Base-by-base conservation (phyloP, 1,140 invertebrate genomes). In the Eriocheir sinensis region DNA sequence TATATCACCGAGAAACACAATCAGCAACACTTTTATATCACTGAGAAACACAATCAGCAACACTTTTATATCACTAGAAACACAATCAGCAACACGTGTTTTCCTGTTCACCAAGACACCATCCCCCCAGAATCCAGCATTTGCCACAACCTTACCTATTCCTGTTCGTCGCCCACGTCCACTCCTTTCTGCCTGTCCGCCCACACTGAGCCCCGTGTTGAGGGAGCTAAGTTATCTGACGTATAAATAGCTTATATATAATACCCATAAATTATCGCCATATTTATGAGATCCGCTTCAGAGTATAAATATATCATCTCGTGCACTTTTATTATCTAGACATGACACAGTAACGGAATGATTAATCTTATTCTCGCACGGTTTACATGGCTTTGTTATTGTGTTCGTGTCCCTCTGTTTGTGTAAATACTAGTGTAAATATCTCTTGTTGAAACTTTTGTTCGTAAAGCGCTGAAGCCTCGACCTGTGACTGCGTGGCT, bases 181-280 rank as follows among this genome's bases (percentile, higher is more conserved):
- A 85, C 3, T 85, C 21, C 38, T 12, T 85, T n/a, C 81, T 34
- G 1, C 81, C 21, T 15, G 32, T 9, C 17, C 17, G 36, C 81
- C n/a, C 60, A 21, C 21, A 21, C 60, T 72, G 21, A 6, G 12
- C 12, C 6, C 27, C 60, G 60, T 72, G 60, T 72, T 72, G 21
- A 72, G 60, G n/a, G 21, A 72, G 27, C 1, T 72, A 27, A 72
- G 21, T 72, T n/a, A 38, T 85, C 36, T 36, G 21, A 72, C 36
- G 36, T 79, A 48, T 53, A 90, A 27, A 48, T 53, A 90, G n/a
- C 60, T n/a, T 60, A 91, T 91, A 32, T 32, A 44, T 38, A 92
- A 9, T n/a, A 44, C 30, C 32, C 81, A n/a, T 34, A 79, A 34
- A 34, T 60, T 80, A 91, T 79, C 38, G 21, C 60, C 41, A 81